phyloP scores from a whole-genome alignment of 2,113 vertebrate genomes.

The Narcine bancroftii region DNA sequence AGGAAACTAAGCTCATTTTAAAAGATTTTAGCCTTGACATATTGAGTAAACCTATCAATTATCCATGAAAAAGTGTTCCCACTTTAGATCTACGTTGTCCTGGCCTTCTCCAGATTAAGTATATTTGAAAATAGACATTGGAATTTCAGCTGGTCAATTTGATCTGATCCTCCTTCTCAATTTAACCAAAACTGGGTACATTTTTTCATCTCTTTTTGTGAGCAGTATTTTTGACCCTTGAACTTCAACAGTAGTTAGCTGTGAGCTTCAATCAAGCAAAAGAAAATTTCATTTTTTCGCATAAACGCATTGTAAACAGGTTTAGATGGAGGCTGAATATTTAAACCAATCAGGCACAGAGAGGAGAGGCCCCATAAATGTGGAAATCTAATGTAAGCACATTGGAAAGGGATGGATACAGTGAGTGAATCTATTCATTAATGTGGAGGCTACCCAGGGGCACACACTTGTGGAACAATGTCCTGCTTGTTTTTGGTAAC shows the following conservation, averaged over 20 bases:
- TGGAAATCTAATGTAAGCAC: not conserved
- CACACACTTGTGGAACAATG: not conserved
- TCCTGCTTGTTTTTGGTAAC: not conserved
- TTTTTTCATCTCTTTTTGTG: too few relatives aligned
- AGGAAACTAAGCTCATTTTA: not conserved
- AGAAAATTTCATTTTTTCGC: not conserved
- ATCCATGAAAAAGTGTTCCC: not conserved
- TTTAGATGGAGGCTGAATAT: not conserved
- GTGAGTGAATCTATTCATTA: not conserved
- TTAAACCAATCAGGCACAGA: not conserved
- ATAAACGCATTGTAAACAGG: not conserved
- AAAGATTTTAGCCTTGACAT: not conserved
- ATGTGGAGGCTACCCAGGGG: not conserved
- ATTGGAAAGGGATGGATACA: not conserved
- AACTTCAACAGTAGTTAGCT: not conserved
- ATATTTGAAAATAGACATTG: too few relatives aligned
- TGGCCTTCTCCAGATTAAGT: not conserved
- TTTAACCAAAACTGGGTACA: not conserved
- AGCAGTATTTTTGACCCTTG: not conserved
- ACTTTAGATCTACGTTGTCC: not conserved
- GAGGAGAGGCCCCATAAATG: not conserved
- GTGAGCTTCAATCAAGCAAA: not conserved
- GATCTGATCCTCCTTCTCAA: not conserved
- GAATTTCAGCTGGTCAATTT: constrained; percentile 15
- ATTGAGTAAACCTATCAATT: not conserved